Evolutionary conservation across 2,113 vertebrate genomes (phyloP).

Genomic region (Melospiza melodia): DNA sequence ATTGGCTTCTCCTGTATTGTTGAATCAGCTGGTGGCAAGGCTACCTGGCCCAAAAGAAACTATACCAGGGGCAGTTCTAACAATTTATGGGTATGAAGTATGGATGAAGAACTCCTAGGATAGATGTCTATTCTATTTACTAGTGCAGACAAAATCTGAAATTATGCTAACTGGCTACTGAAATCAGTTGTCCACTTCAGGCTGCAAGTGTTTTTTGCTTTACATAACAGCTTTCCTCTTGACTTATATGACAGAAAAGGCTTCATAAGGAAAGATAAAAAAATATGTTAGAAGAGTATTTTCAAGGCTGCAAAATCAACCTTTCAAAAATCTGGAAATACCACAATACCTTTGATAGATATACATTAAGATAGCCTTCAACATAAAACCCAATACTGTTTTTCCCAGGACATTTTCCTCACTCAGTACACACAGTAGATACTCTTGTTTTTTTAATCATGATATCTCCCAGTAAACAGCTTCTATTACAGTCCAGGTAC

Average conservation of each 20-base stretch:
- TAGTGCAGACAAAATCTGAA: not conserved
- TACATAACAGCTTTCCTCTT: not conserved
- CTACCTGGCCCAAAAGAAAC: not conserved
- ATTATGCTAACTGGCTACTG: not conserved
- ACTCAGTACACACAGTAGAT: not conserved
- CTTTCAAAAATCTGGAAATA: not conserved
- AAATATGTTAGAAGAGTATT: not conserved
- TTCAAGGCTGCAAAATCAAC: not conserved
- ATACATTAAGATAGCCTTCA: not conserved
- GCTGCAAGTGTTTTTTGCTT: not conserved
- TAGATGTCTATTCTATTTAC: not conserved
- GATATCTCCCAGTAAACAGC: not conserved
- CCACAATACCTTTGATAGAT: not conserved
- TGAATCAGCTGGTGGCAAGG: not conserved
- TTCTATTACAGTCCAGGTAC: not conserved
- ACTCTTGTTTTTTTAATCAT: not conserved
- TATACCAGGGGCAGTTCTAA: not conserved
- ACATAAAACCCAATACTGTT: not conserved
- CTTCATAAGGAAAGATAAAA: not conserved
- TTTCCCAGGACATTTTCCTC: not conserved
- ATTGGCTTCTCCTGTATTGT: not conserved
- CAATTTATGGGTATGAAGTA: not conserved
- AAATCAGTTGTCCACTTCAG: not conserved
- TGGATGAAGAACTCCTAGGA: not conserved
- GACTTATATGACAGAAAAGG: not conserved